Base-by-base conservation (phyloP, 2,888 invertebrate genomes). In the Dichetophora obliterata region DNA sequence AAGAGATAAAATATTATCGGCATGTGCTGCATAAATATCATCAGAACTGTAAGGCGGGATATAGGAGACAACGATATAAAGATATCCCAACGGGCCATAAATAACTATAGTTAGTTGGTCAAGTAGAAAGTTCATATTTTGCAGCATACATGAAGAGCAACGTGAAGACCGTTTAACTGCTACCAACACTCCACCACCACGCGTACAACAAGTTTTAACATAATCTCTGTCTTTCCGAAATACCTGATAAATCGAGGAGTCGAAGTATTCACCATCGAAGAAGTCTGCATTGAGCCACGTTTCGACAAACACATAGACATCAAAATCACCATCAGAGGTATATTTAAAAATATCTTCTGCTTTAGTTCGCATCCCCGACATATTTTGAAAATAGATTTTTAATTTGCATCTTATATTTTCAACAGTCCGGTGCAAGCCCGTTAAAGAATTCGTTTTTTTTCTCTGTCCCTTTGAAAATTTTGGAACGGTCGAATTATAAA, bases 201-300 rank as follows among this genome's bases (percentile, higher is more conserved):
- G 24, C 8, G 16, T n/a, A n/a, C 31, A 65, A 5, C 19, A 22
- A 27, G 65, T 34, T 65, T 65, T 65, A 4, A 65, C 16, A 14
- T 22, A 14, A 31, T 65, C 65, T 14, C 65, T 11, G 8, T 65
- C 65, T 31, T 65, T 65, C 16, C 65, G 65, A 65, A n/a, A 65
- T 5, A 65, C 65, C 5, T 8, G 9, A 31, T 16, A 65, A 4
- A 65, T 27, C 3, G 22, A 19, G 5, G 16, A 8, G 14, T 65
- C 34, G 22, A 65, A 65, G 14, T 9, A 65, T 37, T 65, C 65
- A 19, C 31, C 27, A 5, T 65, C 65, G 31, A 37, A n/a, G n/a
- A n/a, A n/a, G n/a, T n/a, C n/a, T n/a, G n/a, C n/a, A n/a, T n/a
- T n/a, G n/a, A n/a, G n/a, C n/a, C n/a, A n/a, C n/a, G n/a, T n/a